Evolutionary conservation across 1,140 invertebrate genomes (phyloP).

Genomic region (Euschistus heros): DNA sequence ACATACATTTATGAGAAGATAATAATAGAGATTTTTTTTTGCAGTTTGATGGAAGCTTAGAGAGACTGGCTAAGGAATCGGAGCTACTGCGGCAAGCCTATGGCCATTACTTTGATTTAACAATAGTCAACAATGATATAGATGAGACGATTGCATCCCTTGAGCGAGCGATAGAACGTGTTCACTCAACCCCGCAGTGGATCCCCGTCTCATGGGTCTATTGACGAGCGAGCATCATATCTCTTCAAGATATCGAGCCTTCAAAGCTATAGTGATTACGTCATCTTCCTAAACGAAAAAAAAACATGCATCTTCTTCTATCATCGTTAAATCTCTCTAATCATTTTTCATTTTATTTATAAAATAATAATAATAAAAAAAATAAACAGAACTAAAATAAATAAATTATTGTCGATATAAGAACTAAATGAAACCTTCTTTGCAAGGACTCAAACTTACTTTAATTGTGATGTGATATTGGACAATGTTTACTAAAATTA

Average conservation of each 20-base stretch:
- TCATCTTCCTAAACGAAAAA: neutral
- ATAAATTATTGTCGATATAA: neutral
- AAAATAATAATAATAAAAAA: neutral
- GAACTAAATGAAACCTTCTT: slow-evolving; percentile 10
- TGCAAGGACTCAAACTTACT: slow-evolving; percentile 1
- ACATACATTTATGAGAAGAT: no score
- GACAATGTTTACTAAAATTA: slow-evolving; percentile 9
- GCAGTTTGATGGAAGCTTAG: slow-evolving; percentile 91
- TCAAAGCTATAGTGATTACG: neutral
- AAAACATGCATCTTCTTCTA: neutral
- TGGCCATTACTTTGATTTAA: slow-evolving; percentile 95
- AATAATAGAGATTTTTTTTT: slow-evolving; percentile 6
- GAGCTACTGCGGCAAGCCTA: slow-evolving; percentile 91
- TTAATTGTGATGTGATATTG: slow-evolving; percentile 11
- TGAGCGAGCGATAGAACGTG: slow-evolving; percentile 79
- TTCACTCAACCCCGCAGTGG: slow-evolving; percentile 88
- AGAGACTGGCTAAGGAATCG: slow-evolving; percentile 88
- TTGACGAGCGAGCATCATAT: slow-evolving; percentile 46
- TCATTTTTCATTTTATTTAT: neutral
- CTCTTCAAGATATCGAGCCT: slow-evolving; percentile 9
- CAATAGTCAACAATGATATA: slow-evolving; percentile 98
- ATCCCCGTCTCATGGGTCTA: slow-evolving; percentile 91
- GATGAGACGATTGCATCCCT: slow-evolving; percentile 92
- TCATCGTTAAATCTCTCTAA: neutral
- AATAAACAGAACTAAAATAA: neutral